phyloP scores from a whole-genome alignment of 2,113 vertebrate species.

The Anseranas semipalmata region DNA sequence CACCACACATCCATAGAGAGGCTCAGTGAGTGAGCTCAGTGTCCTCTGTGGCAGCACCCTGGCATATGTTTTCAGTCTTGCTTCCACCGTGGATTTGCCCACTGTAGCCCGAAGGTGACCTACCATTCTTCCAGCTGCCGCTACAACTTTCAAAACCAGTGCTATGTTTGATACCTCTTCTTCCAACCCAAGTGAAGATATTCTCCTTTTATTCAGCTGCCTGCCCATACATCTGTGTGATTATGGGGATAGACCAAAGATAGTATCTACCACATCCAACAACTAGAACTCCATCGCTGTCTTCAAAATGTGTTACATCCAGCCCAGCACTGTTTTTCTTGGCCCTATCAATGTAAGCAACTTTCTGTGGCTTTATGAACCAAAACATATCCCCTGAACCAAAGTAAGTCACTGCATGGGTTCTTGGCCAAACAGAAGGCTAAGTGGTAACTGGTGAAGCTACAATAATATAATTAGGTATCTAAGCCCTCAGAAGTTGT shows the following conservation, averaged over 20 bases:
- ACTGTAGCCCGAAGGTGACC: background rate
- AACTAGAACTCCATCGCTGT: background rate
- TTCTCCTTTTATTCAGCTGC: background rate
- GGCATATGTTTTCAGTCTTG: background rate
- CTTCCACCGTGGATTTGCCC: background rate
- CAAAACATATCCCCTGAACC: rapidly evolving
- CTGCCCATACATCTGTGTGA: background rate
- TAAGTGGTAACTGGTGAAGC: background rate
- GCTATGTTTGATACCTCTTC: background rate
- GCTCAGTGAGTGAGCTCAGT: no score
- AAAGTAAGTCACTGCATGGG: background rate
- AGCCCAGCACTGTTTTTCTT: background rate
- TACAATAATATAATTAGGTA: background rate
- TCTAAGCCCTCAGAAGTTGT: background rate
- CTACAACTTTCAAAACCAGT: background rate
- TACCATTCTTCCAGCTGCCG: background rate
- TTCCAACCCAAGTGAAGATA: background rate
- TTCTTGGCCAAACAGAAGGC: background rate
- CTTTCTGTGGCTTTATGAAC: background rate
- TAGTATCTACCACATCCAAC: background rate
- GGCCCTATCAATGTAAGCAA: background rate
- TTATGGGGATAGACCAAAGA: background rate
- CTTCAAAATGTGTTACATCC: background rate
- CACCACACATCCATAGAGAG: background rate
- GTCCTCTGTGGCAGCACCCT: background rate